Conservation (phyloP, 2,888 invertebrate genomes). For the Merodon equestris region DNA sequence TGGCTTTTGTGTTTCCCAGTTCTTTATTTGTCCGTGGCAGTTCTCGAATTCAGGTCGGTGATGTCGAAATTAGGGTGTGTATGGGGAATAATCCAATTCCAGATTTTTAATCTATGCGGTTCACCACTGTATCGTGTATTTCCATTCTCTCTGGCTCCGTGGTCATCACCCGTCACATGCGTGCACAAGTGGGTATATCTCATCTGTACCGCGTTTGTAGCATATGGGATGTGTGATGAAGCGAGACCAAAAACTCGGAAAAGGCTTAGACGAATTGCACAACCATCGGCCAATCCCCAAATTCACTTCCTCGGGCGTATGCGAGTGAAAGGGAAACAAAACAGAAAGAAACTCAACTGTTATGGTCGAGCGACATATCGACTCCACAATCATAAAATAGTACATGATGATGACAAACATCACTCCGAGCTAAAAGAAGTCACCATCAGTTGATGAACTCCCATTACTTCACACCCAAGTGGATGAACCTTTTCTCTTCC, state of each 20-base stretch:
- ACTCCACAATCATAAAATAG: not conserved
- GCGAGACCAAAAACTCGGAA: conserved; percentile 56
- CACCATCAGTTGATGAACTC: conserved; percentile 17
- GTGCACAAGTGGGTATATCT: conserved; percentile 5
- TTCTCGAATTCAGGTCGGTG: conserved; percentile 46
- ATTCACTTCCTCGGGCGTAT: conserved; percentile 19
- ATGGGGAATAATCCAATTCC: conserved; percentile 18
- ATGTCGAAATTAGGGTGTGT: conserved; percentile 66
- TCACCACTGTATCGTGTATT: conserved; percentile 24
- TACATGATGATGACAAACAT: not conserved
- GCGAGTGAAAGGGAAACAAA: too few relatives aligned
- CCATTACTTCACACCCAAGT: not conserved
- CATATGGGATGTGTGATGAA: conserved; percentile 56
- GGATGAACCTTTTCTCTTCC: not conserved
- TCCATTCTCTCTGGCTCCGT: conserved; percentile 26
- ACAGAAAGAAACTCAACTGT: conserved; percentile 31
- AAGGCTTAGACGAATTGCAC: conserved; percentile 42
- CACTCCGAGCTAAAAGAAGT: conserved; percentile 26
- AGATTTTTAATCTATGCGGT: conserved; percentile 64
- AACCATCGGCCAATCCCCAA: conserved; percentile 53
- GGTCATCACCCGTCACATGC: conserved; percentile 46
- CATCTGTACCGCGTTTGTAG: too few relatives aligned
- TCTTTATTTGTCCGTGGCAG: too few relatives aligned
- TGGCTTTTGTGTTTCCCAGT: not conserved
- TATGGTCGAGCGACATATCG: conserved; percentile 43